phyloP scores from a whole-genome alignment of 2,113 vertebrate genomes.

The human region GRCh38 chr19:44286501-44287000 shows the following conservation, averaged over 20 bases:
- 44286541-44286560: not conserved
- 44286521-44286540: not conserved
- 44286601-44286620: no score
- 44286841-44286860: not conserved
- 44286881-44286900: not conserved
- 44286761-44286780: not conserved
- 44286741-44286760: not conserved
- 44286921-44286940: not conserved
- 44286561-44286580: not conserved
- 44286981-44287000: not conserved
- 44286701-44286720: not conserved
- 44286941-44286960: not conserved
- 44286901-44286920: not conserved
- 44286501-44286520: not conserved
- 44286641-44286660: slow-evolving; percentile 36
- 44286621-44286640: not conserved
- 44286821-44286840: not conserved
- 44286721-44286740: not conserved
- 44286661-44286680: not conserved
- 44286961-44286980: not conserved
- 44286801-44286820: not conserved
- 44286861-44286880: not conserved
- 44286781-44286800: not conserved
- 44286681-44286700: not conserved
- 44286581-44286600: not conserved